Evolutionary conservation across 2,888 invertebrate species (phyloP).

Genomic region (Lapara coniferarum): DNA sequence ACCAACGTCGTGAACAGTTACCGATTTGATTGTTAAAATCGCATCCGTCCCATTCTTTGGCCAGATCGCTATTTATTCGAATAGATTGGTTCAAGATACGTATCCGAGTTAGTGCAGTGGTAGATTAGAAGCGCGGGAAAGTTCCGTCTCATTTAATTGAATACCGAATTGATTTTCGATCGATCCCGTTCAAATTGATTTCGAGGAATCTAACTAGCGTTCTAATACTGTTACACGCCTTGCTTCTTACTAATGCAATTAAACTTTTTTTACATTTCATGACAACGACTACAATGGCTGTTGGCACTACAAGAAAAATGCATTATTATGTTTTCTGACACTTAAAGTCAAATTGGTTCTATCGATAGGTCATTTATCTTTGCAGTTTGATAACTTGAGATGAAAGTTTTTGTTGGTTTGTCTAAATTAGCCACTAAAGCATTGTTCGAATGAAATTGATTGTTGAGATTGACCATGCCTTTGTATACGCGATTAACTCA

Average conservation of each 20-base stretch:
- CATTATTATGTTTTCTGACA: conserved; percentile 17
- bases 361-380: conserved; percentile 9
- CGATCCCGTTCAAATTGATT: conserved; percentile 71
- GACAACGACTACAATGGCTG: conserved; percentile 37
- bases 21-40: conserved; percentile 74
- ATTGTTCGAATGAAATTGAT: background rate
- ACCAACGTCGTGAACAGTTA: conserved; percentile 67
- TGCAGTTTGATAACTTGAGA: background rate
- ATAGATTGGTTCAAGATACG: conserved; percentile 73
- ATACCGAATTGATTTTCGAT: conserved; percentile 74
- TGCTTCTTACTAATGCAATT: conserved; percentile 58
- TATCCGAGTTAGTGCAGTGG: conserved; percentile 64
- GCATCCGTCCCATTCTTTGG: conserved; percentile 70
- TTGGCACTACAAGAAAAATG: conserved; percentile 20
- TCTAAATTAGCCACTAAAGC: too few relatives aligned
- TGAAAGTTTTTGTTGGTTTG: background rate
- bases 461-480: background rate
- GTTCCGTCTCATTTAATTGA: conserved; percentile 73
- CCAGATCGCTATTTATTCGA: conserved; percentile 71
- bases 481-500: background rate
- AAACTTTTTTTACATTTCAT: conserved; percentile 38
- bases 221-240: conserved; percentile 62
- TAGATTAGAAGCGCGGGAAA: conserved; percentile 74
- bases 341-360: conserved; percentile 27
- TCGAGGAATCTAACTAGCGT: conserved; percentile 61